phyloP scores from a whole-genome alignment of 2,797 vertebrate genomes.

The Orestias chungarensis region DNA sequence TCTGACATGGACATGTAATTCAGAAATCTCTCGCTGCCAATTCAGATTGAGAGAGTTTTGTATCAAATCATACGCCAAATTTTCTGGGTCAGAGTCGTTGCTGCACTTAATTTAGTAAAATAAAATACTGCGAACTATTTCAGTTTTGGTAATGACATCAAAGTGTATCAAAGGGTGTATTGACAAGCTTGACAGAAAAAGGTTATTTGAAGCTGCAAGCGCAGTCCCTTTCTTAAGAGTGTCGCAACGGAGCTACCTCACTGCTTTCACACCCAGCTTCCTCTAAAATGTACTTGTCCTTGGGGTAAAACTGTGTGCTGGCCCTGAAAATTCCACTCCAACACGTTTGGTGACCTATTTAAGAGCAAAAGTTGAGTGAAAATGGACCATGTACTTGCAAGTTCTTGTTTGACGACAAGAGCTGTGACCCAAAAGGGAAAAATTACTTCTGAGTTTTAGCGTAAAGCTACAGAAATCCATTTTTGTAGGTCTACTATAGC shows the following conservation, averaged over 20 bases:
- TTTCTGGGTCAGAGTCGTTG: background rate
- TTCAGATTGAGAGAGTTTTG: background rate
- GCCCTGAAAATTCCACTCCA: background rate
- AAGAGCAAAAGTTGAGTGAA: background rate
- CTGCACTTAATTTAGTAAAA: background rate
- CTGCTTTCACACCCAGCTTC: background rate
- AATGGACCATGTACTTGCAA: background rate
- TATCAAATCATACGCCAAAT: background rate
- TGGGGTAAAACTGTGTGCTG: background rate
- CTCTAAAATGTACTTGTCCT: background rate
- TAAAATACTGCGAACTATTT: background rate
- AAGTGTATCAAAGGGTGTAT: background rate
- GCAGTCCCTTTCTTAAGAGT: background rate
- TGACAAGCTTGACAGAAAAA: background rate
- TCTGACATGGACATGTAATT: slow-evolving; percentile 6
- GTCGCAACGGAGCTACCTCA: background rate
- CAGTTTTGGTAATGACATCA: background rate
- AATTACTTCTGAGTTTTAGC: background rate
- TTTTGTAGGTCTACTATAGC: background rate
- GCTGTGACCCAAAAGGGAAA: background rate
- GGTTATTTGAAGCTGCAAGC: background rate
- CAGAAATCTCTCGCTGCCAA: background rate
- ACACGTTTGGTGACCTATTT: background rate
- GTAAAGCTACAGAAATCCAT: background rate
- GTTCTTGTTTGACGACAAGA: background rate